Evolutionary conservation across 35 echinoderm and acorn worm species (phyloP).

Genomic region (Ophioderma brevispina): DNA sequence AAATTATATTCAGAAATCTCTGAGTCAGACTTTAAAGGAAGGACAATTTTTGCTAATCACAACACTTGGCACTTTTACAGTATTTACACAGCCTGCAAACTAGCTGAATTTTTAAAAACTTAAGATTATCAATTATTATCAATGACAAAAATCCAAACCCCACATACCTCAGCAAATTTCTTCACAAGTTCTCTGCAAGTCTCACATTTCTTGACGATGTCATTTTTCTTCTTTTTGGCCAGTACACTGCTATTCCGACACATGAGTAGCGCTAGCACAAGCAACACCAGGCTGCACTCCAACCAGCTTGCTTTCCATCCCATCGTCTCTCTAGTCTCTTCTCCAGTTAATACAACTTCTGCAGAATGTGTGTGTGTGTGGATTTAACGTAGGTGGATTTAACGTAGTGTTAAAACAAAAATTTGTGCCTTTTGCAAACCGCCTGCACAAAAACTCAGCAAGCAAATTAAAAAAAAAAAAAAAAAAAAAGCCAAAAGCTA

Average conservation of each 20-base stretch:
- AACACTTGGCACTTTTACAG: neutral
- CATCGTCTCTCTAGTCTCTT: neutral
- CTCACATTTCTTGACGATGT: slow-evolving; percentile 65
- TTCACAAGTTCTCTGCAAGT: slow-evolving; percentile 43
- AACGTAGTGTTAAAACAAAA: too few species aligned
- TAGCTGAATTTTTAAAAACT: neutral
- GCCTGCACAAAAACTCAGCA: too few species aligned
- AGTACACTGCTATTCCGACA: neutral
- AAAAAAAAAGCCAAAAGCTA: too few species aligned
- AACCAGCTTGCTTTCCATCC: neutral
- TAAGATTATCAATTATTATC: too few species aligned
- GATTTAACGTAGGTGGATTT: too few species aligned
- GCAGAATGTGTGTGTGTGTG: too few species aligned
- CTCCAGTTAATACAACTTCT: too few species aligned
- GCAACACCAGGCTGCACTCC: neutral
- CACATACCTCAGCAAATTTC: slow-evolving; percentile 74
- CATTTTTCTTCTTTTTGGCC: slow-evolving; percentile 41
- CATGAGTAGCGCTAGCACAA: neutral
- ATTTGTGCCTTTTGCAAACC: too few species aligned
- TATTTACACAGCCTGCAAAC: neutral
- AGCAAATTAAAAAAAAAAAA: too few species aligned
- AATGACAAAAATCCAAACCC: too few species aligned
- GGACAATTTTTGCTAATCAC: neutral
- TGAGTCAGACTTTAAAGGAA: too few species aligned
- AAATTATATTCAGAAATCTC: neutral